phyloP scores from a whole-genome alignment of 2,888 invertebrate genomes.

The Xestia sexstrigata region DNA sequence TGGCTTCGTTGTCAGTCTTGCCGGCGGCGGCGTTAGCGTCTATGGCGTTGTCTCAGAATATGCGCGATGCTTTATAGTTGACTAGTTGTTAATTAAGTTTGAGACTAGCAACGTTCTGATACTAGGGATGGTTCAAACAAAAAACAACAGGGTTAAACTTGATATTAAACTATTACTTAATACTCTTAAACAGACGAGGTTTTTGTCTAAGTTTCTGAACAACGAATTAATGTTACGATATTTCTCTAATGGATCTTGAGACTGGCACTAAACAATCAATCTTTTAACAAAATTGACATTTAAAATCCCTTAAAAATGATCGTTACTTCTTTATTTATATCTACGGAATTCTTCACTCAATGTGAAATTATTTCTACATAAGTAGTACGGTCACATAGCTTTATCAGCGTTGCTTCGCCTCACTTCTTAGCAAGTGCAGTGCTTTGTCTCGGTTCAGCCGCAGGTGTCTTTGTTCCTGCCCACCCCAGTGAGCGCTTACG shows the following conservation, averaged over 20 bases:
- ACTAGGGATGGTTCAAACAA: conserved; percentile 18
- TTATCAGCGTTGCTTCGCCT: conserved; percentile 32
- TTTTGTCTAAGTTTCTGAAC: not conserved
- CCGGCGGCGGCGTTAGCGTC: conserved; percentile 12
- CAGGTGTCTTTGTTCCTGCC: conserved; percentile 47
- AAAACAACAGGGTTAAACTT: conserved; percentile 31
- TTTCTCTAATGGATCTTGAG: not conserved
- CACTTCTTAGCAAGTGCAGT: conserved; percentile 52
- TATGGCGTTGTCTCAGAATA: conserved; percentile 21
- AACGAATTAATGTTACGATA: not conserved
- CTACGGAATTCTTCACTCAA: not conserved
- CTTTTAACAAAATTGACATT: not conserved
- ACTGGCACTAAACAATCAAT: not conserved
- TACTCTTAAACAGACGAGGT: conserved; percentile 7
- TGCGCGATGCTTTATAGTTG: conserved; percentile 18
- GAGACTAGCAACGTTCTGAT: conserved; percentile 19
- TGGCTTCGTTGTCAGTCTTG: conserved; percentile 45
- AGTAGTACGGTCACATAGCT: not conserved
- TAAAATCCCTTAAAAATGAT: not conserved
- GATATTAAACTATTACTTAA: conserved; percentile 27
- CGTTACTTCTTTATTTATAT: not conserved
- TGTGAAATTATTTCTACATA: conserved; percentile 12
- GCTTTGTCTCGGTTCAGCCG: conserved; percentile 49
- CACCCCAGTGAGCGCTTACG: conserved; percentile 1
- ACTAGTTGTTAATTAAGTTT: conserved; percentile 39